phyloP scores from a whole-genome alignment of 2,113 vertebrate genomes.

The Notiomystis cincta region DNA sequence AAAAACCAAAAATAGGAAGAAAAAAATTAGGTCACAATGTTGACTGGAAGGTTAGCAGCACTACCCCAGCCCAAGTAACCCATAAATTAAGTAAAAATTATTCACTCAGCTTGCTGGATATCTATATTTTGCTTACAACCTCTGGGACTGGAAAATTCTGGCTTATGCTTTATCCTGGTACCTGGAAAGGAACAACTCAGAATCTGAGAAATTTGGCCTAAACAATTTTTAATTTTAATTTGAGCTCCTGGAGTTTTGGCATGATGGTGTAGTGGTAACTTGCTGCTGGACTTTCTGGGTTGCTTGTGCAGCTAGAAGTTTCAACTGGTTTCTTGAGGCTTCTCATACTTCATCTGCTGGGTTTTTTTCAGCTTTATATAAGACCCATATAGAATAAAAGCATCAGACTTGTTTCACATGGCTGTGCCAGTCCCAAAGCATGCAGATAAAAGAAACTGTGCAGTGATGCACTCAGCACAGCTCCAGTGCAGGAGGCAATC shows the following conservation, averaged over 20 bases:
- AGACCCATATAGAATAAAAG: slow-evolving; percentile 18
- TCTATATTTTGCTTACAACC: neutral
- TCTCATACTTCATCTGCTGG: neutral
- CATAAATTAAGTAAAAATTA: neutral
- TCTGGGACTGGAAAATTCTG: neutral
- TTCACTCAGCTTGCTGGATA: neutral
- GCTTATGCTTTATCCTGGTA: neutral
- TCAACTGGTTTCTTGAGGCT: neutral
- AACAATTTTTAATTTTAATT: neutral
- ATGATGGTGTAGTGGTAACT: neutral
- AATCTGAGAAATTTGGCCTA: neutral
- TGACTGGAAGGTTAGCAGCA: neutral
- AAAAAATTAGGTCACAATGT: neutral
- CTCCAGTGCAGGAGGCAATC: slow-evolving; percentile 43
- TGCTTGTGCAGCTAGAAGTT: neutral
- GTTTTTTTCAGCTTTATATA: neutral
- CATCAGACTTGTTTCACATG: neutral
- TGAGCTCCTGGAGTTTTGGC: neutral
- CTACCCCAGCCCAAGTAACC: neutral
- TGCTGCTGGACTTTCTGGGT: neutral
- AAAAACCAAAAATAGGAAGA: neutral
- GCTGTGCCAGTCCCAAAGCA: neutral
- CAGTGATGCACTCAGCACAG: slow-evolving; percentile 3
- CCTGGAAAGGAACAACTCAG: neutral
- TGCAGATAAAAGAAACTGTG: slow-evolving; percentile 14